Conservation (phyloP, 2,888 invertebrate species). For the Cylloceria caligata region DNA sequence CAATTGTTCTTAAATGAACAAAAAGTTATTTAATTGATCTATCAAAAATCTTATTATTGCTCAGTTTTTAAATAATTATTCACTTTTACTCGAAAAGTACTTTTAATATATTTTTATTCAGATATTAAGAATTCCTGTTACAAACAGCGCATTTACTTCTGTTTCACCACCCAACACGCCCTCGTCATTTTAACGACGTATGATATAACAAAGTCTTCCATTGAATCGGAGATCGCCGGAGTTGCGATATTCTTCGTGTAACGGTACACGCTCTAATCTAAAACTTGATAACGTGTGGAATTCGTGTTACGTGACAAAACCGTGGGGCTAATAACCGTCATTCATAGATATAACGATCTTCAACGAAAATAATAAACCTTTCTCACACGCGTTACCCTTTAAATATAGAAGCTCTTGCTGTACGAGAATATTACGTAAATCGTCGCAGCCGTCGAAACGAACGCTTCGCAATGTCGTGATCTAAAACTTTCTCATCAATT, state of each 20-base stretch:
- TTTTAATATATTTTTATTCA: no score
- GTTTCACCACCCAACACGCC: no score
- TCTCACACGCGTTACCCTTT: background rate
- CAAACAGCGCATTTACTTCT: no score
- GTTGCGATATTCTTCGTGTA: background rate
- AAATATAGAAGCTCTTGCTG: constrained; percentile 6
- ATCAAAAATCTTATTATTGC: no score
- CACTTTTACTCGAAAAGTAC: no score
- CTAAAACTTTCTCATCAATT: background rate
- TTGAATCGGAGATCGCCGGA: background rate
- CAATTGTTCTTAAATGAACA: no score
- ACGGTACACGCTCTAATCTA: constrained; percentile 7
- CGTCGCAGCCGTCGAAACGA: constrained; percentile 6
- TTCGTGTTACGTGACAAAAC: constrained; percentile 31
- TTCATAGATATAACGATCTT: background rate
- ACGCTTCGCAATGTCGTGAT: background rate
- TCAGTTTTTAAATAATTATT: no score
- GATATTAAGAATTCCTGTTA: no score
- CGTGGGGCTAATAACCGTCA: background rate
- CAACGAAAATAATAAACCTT: constrained; percentile 9
- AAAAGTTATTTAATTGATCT: no score
- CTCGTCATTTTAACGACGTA: background rate
- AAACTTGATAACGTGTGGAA: background rate
- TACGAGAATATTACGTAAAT: constrained; percentile 24
- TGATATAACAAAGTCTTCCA: background rate